Evolutionary conservation across 2,888 invertebrate species (phyloP).

Genomic region (Lordiphosa fenestrarum): DNA sequence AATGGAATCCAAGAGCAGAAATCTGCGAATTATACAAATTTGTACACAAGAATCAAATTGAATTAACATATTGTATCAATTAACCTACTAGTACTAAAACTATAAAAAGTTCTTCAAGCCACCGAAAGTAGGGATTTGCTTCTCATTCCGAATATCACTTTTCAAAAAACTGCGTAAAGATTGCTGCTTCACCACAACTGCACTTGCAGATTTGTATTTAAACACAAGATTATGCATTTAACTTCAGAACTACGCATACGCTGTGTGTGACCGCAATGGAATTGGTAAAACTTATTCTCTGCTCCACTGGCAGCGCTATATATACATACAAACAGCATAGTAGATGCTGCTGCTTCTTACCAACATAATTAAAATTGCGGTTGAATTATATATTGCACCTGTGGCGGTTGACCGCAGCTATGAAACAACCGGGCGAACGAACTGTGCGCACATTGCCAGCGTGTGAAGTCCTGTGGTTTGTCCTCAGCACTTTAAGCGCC

Average conservation of each 20-base stretch:
- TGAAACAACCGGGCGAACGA: conserved; percentile 15
- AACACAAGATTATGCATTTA: conserved; percentile 2
- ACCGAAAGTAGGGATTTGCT: no score
- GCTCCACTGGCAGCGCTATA: conserved; percentile 1
- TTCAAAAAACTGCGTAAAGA: no score
- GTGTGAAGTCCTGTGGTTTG: conserved; percentile 55
- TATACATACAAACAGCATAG: neutral
- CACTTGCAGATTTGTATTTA: no score
- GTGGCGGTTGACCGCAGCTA: conserved; percentile 63
- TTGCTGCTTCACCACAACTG: no score
- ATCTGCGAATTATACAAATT: no score
- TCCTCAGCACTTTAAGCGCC: conserved; percentile 49
- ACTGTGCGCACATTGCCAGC: conserved; percentile 41
- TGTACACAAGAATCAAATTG: no score
- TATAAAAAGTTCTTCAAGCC: no score
- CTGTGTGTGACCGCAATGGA: conserved; percentile 33
- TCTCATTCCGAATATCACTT: no score
- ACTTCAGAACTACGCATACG: conserved; percentile 43
- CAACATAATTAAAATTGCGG: conserved; percentile 70
- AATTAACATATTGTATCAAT: no score
- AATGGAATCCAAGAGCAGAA: no score
- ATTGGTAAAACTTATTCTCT: neutral
- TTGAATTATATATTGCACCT: conserved; percentile 70
- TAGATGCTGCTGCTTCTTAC: conserved; percentile 33
- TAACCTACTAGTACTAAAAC: no score